Evolutionary conservation across 2,797 vertebrate genomes (phyloP), one percentile per base, ranked within the genome.

Genomic region (Allobates femoralis): DNA sequence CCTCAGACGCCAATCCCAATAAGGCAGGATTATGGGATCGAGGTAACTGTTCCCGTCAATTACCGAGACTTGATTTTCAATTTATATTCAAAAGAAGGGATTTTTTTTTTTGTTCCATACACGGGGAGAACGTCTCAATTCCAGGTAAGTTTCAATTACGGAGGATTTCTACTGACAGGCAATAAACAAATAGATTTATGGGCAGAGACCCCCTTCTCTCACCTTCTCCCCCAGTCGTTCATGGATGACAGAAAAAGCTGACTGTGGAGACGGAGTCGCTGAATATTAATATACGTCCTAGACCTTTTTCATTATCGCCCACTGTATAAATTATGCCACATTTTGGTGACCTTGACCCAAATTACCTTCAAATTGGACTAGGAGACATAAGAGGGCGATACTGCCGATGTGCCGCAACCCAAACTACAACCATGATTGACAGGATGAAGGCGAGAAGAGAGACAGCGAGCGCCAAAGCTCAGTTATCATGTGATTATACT

Each of bases 151-250:
- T 87, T 80, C 81, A 81, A 84, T 87, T 87, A 79, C 62, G 34
- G 64, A 81, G 82, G 82, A 84, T 84, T 84, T 87, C 82, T 78
- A 81, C 69, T 81, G 85, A 60, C 85, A 87, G 76, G 82, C 86
- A 87, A 87, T 84, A 87, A 87, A 87, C 86, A 84, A 84, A 87
- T 75, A 87, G 86, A 84, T 87, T 87, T 87, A 87, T 84, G 51
- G 86, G 75, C 81, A 73, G 76, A 55, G 66, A 41, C 80, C 50
- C 80, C 64, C 46, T 1, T 12, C 15, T 3, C 19, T 16, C 8
- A 28, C 21, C 41, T 19, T 32, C 6, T 18, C 30, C 6, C 78
- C n/a, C 15, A 15, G 41, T 50, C 30, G 30, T 82, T 73, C 64
- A 82, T 58, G 66, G 80, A 34, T 53, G 51, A 82, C 51, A 73